phyloP scores from a whole-genome alignment of 2,113 vertebrate genomes.

The Aleadryas rufinucha region DNA sequence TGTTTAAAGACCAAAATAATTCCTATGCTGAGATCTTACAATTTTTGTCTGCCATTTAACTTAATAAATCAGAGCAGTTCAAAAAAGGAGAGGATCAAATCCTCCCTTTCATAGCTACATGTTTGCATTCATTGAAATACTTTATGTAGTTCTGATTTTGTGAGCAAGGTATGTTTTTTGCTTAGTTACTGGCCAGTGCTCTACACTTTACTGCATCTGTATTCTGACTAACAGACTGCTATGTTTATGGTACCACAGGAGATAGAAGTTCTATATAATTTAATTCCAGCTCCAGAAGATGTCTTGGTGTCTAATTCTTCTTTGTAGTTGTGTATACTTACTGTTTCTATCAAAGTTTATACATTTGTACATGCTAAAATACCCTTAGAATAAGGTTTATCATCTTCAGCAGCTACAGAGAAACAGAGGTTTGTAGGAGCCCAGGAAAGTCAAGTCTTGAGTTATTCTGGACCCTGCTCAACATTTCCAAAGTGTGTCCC shows the following conservation, averaged over 20 bases:
- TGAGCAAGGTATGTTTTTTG: background rate
- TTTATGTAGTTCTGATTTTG: background rate
- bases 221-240: background rate
- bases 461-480: background rate
- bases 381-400: background rate
- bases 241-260: background rate
- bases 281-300: background rate
- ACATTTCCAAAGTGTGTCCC: background rate
- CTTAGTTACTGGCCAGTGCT: background rate
- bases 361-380: background rate
- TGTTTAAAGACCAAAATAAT: background rate
- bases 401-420: background rate
- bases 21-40: background rate
- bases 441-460: background rate
- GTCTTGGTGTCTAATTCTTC: background rate
- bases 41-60: background rate
- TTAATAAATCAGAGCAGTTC: background rate
- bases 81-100: background rate
- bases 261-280: background rate
- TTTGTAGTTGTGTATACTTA: background rate
- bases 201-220: background rate
- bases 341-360: background rate
- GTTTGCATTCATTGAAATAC: background rate
- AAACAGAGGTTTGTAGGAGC: background rate
- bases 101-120: background rate